phyloP scores from a whole-genome alignment of 2,888 invertebrate genomes.

The Pammene fasciana region DNA sequence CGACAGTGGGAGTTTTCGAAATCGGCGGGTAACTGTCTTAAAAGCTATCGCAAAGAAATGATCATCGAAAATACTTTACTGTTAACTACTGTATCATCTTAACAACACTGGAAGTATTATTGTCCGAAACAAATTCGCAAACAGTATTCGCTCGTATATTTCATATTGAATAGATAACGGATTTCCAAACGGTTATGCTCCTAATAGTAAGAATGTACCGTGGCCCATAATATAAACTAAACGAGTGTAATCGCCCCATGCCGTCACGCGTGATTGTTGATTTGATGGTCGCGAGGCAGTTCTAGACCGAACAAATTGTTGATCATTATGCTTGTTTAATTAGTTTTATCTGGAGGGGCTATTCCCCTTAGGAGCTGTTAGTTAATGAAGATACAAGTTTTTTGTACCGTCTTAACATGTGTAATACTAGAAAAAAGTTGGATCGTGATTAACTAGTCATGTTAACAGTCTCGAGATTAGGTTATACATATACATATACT shows the following conservation, averaged over 20 bases:
- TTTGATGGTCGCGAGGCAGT: constrained; percentile 36
- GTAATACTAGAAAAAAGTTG: neutral
- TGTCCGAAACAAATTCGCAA: constrained; percentile 5
- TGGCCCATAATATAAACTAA: constrained; percentile 26
- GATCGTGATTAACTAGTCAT: neutral
- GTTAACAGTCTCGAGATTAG: no score
- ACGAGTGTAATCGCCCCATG: constrained; percentile 31
- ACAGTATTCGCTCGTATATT: constrained; percentile 8
- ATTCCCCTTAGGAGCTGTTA: neutral
- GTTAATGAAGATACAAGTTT: neutral
- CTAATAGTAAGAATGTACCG: constrained; percentile 27
- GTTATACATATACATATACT: no score
- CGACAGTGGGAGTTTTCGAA: no score
- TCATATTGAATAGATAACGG: constrained; percentile 19
- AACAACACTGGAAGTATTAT: no score
- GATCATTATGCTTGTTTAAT: constrained; percentile 39
- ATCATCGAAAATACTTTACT: no score
- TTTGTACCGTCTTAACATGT: neutral
- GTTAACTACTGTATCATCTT: no score
- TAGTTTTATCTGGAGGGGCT: neutral
- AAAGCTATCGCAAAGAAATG: no score
- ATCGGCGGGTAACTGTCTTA: no score
- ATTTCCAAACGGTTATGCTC: constrained; percentile 28
- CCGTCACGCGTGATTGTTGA: constrained; percentile 41
- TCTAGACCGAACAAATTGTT: constrained; percentile 40